Evolutionary conservation across 1,140 invertebrate species (phyloP).

Genomic region (Pomacea maculata): DNA sequence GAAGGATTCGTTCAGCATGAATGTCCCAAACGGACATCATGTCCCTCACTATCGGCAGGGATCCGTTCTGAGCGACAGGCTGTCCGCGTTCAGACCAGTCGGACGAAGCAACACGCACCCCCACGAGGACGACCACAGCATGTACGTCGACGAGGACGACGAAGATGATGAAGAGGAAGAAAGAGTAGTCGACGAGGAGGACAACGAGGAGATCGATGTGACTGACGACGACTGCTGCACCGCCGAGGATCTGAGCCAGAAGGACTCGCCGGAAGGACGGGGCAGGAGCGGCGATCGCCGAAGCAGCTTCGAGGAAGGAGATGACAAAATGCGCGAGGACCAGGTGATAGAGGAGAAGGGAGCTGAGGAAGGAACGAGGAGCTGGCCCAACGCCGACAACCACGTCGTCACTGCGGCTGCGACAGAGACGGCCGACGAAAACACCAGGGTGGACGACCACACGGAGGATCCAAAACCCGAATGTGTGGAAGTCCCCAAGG

Average conservation of each 20-base stretch:
- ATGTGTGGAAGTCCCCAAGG: background rate
- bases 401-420: background rate
- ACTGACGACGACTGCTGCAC: conserved; percentile 28
- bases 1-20: conserved; percentile 12
- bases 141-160: background rate
- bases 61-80: conserved; percentile 16
- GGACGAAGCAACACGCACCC: conserved; percentile 10
- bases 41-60: background rate
- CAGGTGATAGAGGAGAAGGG: background rate
- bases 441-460: background rate
- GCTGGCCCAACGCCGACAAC: background rate
- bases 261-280: background rate
- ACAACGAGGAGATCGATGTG: conserved; percentile 42
- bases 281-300: background rate
- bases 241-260: conserved; percentile 8
- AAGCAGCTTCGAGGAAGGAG: background rate
- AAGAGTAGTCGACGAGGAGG: conserved; percentile 29
- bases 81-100: conserved; percentile 41
- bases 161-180: conserved; percentile 25
- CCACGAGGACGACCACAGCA: conserved; percentile 15
- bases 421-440: background rate
- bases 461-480: background rate
- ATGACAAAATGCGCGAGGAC: background rate
- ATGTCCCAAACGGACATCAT: conserved; percentile 18
- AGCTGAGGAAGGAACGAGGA: background rate